A percentile compares a stretch with the other conserved stretches of the same genome.
Evolutionary conservation across 1,140 invertebrate genomes (phyloP).

Genomic region (Penaeus chinensis): DNA sequence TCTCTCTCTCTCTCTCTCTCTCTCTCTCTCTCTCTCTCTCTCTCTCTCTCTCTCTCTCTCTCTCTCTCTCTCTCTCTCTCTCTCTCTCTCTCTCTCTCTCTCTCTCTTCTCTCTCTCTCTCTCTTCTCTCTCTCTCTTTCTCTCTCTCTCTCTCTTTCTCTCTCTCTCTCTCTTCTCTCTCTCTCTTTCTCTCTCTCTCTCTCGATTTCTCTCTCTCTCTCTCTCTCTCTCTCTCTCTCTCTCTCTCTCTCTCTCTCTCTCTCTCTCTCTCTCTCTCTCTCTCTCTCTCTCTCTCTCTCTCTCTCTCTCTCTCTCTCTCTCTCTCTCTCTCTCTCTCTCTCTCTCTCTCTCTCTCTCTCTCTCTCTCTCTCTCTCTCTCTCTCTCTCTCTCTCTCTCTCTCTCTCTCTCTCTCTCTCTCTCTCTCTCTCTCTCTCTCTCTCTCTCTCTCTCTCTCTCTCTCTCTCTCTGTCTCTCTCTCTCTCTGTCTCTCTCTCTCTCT

Average conservation of each 20-base stretch:
- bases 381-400: not conserved
- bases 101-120: no score
- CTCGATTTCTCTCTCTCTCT: no score
- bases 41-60: not conserved
- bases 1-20: slow-evolving; percentile 22
- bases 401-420: not conserved
- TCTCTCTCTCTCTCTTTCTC: not conserved
- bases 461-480: not conserved
- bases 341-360: not conserved
- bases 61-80: not conserved
- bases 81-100: not conserved
- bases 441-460: not conserved
- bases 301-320: not conserved
- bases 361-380: not conserved
- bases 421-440: slow-evolving; percentile 22
- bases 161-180: not conserved
- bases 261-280: not conserved
- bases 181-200: not conserved
- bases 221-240: slow-evolving; percentile 9
- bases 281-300: not conserved
- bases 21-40: not conserved
- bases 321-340: slow-evolving; percentile 16
- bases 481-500: no score
- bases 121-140: slow-evolving; percentile 6
- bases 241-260: not conserved